These are phyloP conservation scores for Dicranocentrus wangi DNA, from an alignment of 2,888 invertebrate genomes.

Conservation along the genomic window DNA sequence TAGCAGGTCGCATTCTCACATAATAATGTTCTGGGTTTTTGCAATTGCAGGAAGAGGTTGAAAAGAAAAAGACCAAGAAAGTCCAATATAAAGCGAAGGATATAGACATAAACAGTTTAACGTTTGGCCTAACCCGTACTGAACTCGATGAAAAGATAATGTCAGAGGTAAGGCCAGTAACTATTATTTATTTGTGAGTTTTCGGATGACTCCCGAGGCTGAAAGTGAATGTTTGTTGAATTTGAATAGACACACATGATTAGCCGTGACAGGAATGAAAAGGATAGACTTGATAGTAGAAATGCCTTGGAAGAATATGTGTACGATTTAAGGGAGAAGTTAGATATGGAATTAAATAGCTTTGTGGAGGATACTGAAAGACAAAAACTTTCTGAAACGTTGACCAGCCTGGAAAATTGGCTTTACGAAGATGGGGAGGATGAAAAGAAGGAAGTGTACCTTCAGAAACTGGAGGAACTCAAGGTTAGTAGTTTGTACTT, in stretches of 20 bases:
- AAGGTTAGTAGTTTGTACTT: conserved; percentile 24
- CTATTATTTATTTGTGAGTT: too few relatives aligned
- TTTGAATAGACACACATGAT: conserved; percentile 88
- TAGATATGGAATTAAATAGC: conserved; percentile 84
- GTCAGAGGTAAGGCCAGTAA: conserved; percentile 82
- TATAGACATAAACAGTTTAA: conserved; percentile 85
- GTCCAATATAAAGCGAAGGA: conserved; percentile 87
- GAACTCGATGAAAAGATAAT: conserved; percentile 86
- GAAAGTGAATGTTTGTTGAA: conserved; percentile 26
- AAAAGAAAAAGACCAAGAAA: conserved; percentile 81
- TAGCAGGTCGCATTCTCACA: background rate
- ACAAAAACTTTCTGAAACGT: conserved; percentile 79
- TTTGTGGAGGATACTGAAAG: conserved; percentile 85
- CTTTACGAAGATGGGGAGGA: conserved; percentile 97
- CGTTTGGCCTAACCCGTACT: conserved; percentile 82
- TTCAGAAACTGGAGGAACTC: conserved; percentile 75
- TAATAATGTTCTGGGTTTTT: background rate
- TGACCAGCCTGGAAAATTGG: conserved; percentile 95
- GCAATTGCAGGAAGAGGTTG: conserved; percentile 74
- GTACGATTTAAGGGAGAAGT: conserved; percentile 93
- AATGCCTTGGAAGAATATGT: conserved; percentile 99
- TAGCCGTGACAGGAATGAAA: conserved; percentile 91
- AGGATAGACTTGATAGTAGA: conserved; percentile 94
- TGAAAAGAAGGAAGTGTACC: conserved; percentile 84
- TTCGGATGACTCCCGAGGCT: background rate